Percentiles rank a stretch among this genome's conserved stretches.
Evolutionary conservation across 2,797 vertebrate genomes (phyloP).

Genomic region (Acanthurus tractus): DNA sequence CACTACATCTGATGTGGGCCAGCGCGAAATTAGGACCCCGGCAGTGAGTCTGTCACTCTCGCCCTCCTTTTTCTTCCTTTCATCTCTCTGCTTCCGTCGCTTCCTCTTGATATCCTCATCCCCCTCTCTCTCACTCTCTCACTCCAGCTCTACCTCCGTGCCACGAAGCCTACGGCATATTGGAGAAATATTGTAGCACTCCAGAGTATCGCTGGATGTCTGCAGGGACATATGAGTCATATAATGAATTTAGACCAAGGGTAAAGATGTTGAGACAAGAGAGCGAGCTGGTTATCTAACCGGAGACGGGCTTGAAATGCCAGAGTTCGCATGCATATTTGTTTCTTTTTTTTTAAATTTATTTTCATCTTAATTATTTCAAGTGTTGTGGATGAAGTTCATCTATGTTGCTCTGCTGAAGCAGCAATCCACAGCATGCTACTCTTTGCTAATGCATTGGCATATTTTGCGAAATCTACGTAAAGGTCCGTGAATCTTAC

Average conservation of each 20-base stretch:
- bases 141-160: slow-evolving; percentile 26
- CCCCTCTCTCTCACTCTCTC: slow-evolving; percentile 2
- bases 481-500: slow-evolving; percentile 8
- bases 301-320: slow-evolving; percentile 16
- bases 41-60: slow-evolving; percentile 38
- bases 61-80: slow-evolving; percentile 27
- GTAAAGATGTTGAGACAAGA: slow-evolving; percentile 50
- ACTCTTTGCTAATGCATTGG: not conserved
- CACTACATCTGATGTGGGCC: slow-evolving; percentile 43
- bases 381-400: not conserved
- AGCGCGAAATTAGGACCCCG: slow-evolving; percentile 40
- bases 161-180: slow-evolving; percentile 41
- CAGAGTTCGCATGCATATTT: slow-evolving; percentile 13
- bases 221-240: slow-evolving; percentile 41
- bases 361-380: slow-evolving; percentile 9
- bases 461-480: not conserved
- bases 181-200: slow-evolving; percentile 51
- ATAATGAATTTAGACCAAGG: slow-evolving; percentile 54
- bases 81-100: slow-evolving; percentile 40
- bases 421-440: not conserved
- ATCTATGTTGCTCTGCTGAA: slow-evolving; percentile 1
- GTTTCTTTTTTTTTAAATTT: not conserved
- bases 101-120: slow-evolving; percentile 50
- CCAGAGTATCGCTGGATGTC: slow-evolving; percentile 39
- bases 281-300: slow-evolving; percentile 31